These are phyloP conservation scores for Allobates femoralis DNA, from an alignment of 2,797 vertebrate genomes.

Conservation along the genomic window DNA sequence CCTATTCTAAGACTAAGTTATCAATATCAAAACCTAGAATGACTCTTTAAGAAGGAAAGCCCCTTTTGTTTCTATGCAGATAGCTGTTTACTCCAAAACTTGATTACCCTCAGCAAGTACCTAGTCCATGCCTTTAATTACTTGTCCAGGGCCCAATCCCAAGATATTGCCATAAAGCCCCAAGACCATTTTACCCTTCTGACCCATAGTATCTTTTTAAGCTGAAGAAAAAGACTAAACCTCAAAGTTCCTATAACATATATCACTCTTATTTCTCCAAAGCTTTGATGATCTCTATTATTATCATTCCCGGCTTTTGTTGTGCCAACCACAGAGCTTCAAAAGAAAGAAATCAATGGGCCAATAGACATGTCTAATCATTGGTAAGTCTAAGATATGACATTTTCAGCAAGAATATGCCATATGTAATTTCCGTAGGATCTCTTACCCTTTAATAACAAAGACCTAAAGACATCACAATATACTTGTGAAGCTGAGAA, in stretches of 20 bases:
- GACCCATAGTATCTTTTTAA: background rate
- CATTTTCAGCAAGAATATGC: constrained; percentile 42
- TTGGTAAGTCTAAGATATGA: constrained; percentile 27
- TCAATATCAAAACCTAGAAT: too few relatives aligned
- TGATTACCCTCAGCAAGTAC: too few relatives aligned
- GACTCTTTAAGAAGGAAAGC: too few relatives aligned
- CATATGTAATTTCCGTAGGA: constrained; percentile 54
- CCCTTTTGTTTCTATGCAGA: too few relatives aligned
- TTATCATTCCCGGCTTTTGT: background rate
- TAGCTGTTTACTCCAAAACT: too few relatives aligned
- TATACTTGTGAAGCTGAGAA: constrained; percentile 67
- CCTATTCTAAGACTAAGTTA: too few relatives aligned
- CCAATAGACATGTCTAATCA: constrained; percentile 50
- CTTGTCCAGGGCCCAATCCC: background rate
- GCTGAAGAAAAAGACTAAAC: background rate
- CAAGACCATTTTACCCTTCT: background rate
- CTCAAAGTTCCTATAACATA: background rate
- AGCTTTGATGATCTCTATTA: background rate
- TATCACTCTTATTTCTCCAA: background rate
- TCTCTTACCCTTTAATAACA: constrained; percentile 61
- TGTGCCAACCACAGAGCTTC: constrained; percentile 39
- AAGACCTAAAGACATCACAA: constrained; percentile 68
- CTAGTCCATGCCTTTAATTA: background rate
- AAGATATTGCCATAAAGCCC: background rate
- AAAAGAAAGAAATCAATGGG: constrained; percentile 50